A percentile compares a stretch with the other conserved stretches of the same genome.
Conservation (phyloP, 1,140 invertebrate genomes). For the Neomicropteryx cornuta region DNA sequence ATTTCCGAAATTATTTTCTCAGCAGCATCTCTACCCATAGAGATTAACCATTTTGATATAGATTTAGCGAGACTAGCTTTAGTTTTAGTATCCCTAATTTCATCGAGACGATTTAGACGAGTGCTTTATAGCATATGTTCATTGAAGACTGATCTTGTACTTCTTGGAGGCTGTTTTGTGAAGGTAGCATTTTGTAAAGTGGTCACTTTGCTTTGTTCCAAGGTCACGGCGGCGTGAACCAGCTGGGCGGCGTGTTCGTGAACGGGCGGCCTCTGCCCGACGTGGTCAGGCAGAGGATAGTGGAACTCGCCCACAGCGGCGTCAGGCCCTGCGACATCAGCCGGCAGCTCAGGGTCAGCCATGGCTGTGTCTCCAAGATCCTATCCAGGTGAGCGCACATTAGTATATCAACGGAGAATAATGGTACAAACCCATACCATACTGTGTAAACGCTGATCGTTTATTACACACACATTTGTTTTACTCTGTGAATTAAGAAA, state of each 20-base stretch:
- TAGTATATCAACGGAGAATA: no score
- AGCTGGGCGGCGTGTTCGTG: constrained; percentile 92
- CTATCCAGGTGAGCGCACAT: constrained; percentile 68
- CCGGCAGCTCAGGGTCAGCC: constrained; percentile 78
- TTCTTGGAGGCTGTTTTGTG: background rate
- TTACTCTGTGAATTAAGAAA: no score
- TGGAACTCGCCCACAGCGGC: constrained; percentile 91
- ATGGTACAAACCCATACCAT: no score
- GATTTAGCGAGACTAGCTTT: no score
- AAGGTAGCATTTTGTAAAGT: constrained; percentile 6
- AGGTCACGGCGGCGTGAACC: constrained; percentile 94
- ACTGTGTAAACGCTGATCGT: no score
- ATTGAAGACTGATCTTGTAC: no score
- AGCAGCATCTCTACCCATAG: no score
- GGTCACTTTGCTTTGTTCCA: constrained; percentile 20
- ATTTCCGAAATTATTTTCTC: no score
- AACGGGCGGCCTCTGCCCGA: constrained; percentile 92
- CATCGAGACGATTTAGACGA: no score
- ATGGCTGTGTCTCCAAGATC: constrained; percentile 91
- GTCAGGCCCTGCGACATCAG: constrained; percentile 92
- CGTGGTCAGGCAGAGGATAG: constrained; percentile 87
- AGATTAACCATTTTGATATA: no score
- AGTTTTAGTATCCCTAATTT: no score
- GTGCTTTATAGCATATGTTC: background rate
- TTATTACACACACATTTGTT: no score